phyloP scores from a whole-genome alignment of 2,797 vertebrate genomes.

The Menidia menidia region DNA sequence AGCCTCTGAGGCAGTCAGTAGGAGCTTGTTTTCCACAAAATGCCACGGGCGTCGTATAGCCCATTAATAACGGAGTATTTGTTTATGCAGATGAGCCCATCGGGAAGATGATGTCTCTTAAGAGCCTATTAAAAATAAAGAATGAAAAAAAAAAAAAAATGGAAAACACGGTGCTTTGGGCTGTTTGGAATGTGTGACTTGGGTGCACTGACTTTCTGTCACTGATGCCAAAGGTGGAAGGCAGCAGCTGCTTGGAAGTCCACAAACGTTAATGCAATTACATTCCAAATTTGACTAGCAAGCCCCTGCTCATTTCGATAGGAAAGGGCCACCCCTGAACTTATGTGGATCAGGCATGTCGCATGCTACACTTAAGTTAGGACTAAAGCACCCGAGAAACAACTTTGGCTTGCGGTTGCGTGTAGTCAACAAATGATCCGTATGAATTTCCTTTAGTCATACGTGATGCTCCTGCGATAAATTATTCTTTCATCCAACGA shows the following conservation, averaged over 20 bases:
- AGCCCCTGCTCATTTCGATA: neutral
- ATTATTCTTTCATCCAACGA: too few relatives aligned
- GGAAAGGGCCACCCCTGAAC: too few relatives aligned
- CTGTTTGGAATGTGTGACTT: slow-evolving; percentile 50
- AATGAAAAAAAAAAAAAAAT: slow-evolving; percentile 38
- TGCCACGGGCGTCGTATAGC: slow-evolving; percentile 5
- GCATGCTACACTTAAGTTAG: too few relatives aligned
- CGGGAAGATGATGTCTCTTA: slow-evolving; percentile 56
- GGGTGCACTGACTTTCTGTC: slow-evolving; percentile 44
- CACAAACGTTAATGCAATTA: slow-evolving; percentile 39
- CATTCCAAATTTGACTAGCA: slow-evolving; percentile 27
- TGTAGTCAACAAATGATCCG: too few relatives aligned
- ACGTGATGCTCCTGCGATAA: too few relatives aligned
- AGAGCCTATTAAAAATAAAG: slow-evolving; percentile 59
- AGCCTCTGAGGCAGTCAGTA: slow-evolving; percentile 2
- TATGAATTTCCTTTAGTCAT: too few relatives aligned
- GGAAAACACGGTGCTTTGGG: slow-evolving; percentile 50
- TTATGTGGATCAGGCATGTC: too few relatives aligned
- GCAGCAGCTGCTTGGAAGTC: slow-evolving; percentile 61
- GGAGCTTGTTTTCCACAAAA: slow-evolving; percentile 40
- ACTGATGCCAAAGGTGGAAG: slow-evolving; percentile 50
- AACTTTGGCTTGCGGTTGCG: too few relatives aligned
- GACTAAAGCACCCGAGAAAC: too few relatives aligned
- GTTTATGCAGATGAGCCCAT: slow-evolving; percentile 49
- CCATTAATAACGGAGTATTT: slow-evolving; percentile 39